Evolutionary conservation across 2,113 vertebrate genomes (phyloP).

Genomic region (Dissostichus mawsoni): DNA sequence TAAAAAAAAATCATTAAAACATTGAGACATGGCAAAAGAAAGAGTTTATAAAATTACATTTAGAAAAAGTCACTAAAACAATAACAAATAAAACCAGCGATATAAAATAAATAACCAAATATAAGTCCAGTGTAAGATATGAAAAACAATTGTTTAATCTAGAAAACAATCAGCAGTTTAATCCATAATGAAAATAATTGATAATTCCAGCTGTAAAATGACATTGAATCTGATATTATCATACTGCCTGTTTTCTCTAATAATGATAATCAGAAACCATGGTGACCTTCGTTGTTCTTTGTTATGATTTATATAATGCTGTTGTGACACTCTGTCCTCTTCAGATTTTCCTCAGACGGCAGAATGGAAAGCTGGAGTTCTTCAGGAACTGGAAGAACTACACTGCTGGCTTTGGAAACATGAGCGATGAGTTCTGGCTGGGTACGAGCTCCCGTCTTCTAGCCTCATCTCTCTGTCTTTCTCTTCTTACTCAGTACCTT

Average conservation of each 20-base stretch:
- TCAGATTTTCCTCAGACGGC: slow-evolving; percentile 94
- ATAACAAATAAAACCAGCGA: too few relatives aligned
- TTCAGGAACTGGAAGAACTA: slow-evolving; percentile 95
- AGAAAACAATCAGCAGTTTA: too few relatives aligned
- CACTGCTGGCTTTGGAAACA: slow-evolving; percentile 90
- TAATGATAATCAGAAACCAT: neutral
- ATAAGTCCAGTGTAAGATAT: too few relatives aligned
- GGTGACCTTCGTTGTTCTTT: neutral
- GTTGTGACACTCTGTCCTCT: slow-evolving; percentile 29
- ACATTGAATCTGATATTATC: neutral
- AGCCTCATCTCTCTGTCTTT: neutral
- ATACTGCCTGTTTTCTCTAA: neutral
- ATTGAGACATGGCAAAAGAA: too few relatives aligned
- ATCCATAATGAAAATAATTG: too few relatives aligned
- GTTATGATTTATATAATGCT: slow-evolving; percentile 13
- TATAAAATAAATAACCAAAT: too few relatives aligned
- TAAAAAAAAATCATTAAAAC: too few relatives aligned
- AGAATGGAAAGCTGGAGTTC: slow-evolving; percentile 92
- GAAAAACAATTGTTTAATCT: too few relatives aligned
- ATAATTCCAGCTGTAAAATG: too few relatives aligned
- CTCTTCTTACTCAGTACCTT: neutral
- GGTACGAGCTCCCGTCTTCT: slow-evolving; percentile 81
- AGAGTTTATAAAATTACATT: too few relatives aligned
- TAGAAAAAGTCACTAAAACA: too few relatives aligned
- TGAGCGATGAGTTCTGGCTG: slow-evolving; percentile 94